A percentile compares a stretch with the other conserved stretches of the same genome.
Evolutionary conservation across 2,797 vertebrate species (phyloP).

Genomic region (Esox lucius): DNA sequence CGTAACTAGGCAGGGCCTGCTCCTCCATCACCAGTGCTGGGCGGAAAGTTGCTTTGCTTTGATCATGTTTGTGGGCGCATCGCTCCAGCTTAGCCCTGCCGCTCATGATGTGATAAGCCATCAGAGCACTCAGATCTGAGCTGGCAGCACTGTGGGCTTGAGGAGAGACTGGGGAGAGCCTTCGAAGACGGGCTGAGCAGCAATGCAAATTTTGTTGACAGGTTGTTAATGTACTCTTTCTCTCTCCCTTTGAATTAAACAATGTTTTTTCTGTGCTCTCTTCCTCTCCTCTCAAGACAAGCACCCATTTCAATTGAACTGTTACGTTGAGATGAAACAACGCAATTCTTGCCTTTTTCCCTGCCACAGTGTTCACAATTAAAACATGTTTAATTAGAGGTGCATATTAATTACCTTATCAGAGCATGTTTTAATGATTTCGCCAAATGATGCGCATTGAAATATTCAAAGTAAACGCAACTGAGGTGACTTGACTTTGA

Average conservation of each 20-base stretch:
- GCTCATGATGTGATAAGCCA: constrained; percentile 71
- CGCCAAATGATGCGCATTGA: constrained; percentile 40
- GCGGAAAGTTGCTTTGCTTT: constrained; percentile 72
- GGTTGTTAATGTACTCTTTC: constrained; percentile 66
- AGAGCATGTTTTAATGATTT: constrained; percentile 58
- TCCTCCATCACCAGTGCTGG: constrained; percentile 66
- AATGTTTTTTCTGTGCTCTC: constrained; percentile 53
- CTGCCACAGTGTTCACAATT: constrained; percentile 51
- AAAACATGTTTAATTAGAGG: constrained; percentile 61
- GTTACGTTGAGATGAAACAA: constrained; percentile 33
- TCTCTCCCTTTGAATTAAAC: constrained; percentile 61
- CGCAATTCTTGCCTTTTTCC: constrained; percentile 37
- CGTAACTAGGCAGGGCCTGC: constrained; percentile 66
- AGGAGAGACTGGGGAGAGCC: constrained; percentile 59
- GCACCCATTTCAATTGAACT: constrained; percentile 36
- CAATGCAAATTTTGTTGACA: constrained; percentile 77
- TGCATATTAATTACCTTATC: constrained; percentile 54
- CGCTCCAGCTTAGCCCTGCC: constrained; percentile 67
- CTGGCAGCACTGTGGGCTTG: constrained; percentile 56
- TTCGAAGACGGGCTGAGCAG: constrained; percentile 59
- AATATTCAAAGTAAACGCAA: constrained; percentile 47
- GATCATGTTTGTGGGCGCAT: constrained; percentile 74
- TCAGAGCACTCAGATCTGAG: constrained; percentile 71
- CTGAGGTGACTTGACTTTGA: constrained; percentile 64
- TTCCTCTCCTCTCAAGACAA: constrained; percentile 32